These are phyloP conservation scores for Nothocercus julius DNA, from an alignment of 2,113 vertebrate genomes.

Conservation along the genomic window DNA sequence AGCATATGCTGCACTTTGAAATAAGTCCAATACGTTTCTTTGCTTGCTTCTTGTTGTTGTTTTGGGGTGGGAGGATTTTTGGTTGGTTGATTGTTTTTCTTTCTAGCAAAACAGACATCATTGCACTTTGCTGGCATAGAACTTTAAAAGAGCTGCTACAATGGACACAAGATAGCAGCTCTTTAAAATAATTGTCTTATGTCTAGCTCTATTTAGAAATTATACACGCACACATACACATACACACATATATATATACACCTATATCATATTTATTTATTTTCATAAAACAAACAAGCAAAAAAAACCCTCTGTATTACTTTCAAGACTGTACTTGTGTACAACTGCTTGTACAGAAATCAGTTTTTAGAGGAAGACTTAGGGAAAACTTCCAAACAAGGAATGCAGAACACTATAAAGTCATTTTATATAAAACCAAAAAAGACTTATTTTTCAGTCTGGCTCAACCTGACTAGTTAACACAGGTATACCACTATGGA, in stretches of 20 bases:
- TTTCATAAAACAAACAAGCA: neutral
- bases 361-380: neutral
- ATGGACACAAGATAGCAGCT: neutral
- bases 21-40: neutral
- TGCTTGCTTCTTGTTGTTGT: neutral
- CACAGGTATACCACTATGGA: neutral
- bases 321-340: neutral
- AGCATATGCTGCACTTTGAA: neutral
- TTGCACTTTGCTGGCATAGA: neutral
- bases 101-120: neutral
- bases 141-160: neutral
- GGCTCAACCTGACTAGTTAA: neutral
- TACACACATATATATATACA: too few species aligned
- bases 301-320: neutral
- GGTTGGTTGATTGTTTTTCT: neutral
- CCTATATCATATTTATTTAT: neutral
- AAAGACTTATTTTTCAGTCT: neutral
- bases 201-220: neutral
- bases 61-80: too few species aligned
- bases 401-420: fast-evolving
- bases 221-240: too few species aligned
- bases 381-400: neutral
- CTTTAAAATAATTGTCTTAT: neutral
- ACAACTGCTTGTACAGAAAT: neutral
- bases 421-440: neutral